These are phyloP conservation scores for Rhyzopertha dominica DNA, from an alignment of 1,140 invertebrate species.

Conservation along the genomic window DNA sequence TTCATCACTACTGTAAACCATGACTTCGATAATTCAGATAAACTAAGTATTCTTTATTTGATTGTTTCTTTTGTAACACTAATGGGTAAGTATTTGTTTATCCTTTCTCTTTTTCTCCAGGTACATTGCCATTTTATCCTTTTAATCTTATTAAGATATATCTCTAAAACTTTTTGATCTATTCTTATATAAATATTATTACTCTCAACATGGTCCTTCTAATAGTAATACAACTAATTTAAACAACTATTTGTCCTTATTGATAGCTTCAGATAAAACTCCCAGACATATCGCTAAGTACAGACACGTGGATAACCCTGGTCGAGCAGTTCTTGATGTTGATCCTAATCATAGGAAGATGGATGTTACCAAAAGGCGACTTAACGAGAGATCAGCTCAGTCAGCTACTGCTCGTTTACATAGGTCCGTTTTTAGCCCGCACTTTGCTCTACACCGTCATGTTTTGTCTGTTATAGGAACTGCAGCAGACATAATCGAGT, in stretches of 20 bases:
- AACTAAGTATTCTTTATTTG: too few relatives aligned
- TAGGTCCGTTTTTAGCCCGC: conserved; percentile 49
- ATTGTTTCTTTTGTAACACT: too few relatives aligned
- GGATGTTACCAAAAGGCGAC: conserved; percentile 86
- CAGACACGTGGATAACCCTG: conserved; percentile 77
- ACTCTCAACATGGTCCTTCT: too few relatives aligned
- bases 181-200: too few relatives aligned
- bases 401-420: conserved; percentile 82
- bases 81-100: too few relatives aligned
- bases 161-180: too few relatives aligned
- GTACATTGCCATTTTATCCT: too few relatives aligned
- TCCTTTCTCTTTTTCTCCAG: too few relatives aligned
- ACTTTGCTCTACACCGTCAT: not conserved
- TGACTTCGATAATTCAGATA: too few relatives aligned
- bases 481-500: conserved; percentile 93
- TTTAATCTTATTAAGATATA: too few relatives aligned
- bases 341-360: conserved; percentile 79
- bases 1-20: too few relatives aligned
- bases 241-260: conserved; percentile 14
- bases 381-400: conserved; percentile 86
- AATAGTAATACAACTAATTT: too few relatives aligned
- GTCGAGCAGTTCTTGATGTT: conserved; percentile 88
- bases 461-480: conserved; percentile 52
- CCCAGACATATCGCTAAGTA: conserved; percentile 61
- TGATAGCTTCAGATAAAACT: conserved; percentile 52